Evolutionary conservation across 2,888 invertebrate genomes (phyloP).

Genomic region (Agrotis ipsilon): DNA sequence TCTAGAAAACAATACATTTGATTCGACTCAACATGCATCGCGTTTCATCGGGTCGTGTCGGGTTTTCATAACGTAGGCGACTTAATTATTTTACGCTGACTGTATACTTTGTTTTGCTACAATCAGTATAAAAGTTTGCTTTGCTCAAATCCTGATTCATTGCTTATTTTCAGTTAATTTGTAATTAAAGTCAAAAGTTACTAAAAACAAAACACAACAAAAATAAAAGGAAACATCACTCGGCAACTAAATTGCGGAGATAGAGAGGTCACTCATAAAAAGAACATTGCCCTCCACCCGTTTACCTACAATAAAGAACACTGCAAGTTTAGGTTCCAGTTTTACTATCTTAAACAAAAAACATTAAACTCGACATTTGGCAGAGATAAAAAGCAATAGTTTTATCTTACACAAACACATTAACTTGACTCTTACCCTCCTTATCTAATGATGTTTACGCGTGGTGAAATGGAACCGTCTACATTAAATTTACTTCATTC

Average conservation of each 20-base stretch:
- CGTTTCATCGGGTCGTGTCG: too few species aligned
- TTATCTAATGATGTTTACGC: constrained; percentile 70
- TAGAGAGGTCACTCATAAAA: constrained; percentile 27
- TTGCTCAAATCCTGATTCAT: background rate
- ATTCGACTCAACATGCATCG: too few species aligned
- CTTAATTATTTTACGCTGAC: too few species aligned
- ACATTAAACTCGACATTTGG: constrained; percentile 46
- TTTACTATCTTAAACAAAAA: constrained; percentile 46
- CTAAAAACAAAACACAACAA: background rate
- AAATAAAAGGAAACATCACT: background rate
- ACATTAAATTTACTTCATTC: constrained; percentile 65
- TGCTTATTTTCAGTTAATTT: too few species aligned
- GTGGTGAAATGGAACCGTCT: constrained; percentile 55
- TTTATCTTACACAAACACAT: constrained; percentile 69
- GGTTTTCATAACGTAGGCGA: too few species aligned
- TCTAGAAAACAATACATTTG: too few species aligned
- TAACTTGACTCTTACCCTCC: constrained; percentile 69
- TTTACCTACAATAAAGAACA: constrained; percentile 28
- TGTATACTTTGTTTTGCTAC: too few species aligned
- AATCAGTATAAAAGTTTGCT: background rate
- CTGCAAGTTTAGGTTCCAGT: constrained; percentile 28
- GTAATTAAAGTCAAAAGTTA: too few species aligned
- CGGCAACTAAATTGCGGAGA: background rate
- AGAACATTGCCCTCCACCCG: constrained; percentile 16
- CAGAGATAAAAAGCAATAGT: constrained; percentile 48